Evolutionary conservation across 92 coral and sea anemone species (phyloP), one percentile per base, ranked within the genome.

Genomic region (Epizoanthus scotinus): DNA sequence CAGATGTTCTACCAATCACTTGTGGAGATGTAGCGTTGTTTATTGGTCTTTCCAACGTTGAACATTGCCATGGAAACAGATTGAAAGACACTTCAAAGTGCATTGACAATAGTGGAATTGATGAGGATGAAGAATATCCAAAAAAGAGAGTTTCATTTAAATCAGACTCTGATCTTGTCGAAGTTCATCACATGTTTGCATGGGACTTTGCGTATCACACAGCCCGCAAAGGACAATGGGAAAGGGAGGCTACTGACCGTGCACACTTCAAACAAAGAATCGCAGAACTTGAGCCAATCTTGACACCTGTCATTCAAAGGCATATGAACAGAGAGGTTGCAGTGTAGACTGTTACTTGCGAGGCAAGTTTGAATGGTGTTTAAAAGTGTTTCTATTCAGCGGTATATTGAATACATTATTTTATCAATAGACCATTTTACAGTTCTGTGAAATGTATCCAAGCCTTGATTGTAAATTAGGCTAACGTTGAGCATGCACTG

Each of bases 171-270:
- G 93, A 92, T 53, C 94, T 91, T 83, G 83, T 67, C 12, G 72
- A 62, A 15, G 82, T 90, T 9, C 93, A 92, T 84, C 83, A 78
- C 12, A 88, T 95, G 75, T 31, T 86, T 53, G 82, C 90, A 12
- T 95, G 98, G 98, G 90, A 89, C 63, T 95, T 84, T 88, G 98
- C 98, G 4, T 90, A 95, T 82, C 90, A 83, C 0, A 81, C 82
- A 40, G 98, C 98, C 73, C 90, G 98, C 71, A 86, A 84, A 83
- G 97, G 98, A 77, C 89, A 87, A 8, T 94, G 97, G 98, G 88
- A 88, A 83, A 64, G 82, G 29, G 92, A 84, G 53, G 97, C 94
- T 1, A 63, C 83, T n/a, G 94, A 94, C 58, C 87, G 98, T 70
- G 86, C 83, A n/a, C 97, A 91, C 63, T 94, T 94, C 65, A 64